Conservation (phyloP, 2,888 invertebrate genomes). For the Leucozona laternaria region DNA sequence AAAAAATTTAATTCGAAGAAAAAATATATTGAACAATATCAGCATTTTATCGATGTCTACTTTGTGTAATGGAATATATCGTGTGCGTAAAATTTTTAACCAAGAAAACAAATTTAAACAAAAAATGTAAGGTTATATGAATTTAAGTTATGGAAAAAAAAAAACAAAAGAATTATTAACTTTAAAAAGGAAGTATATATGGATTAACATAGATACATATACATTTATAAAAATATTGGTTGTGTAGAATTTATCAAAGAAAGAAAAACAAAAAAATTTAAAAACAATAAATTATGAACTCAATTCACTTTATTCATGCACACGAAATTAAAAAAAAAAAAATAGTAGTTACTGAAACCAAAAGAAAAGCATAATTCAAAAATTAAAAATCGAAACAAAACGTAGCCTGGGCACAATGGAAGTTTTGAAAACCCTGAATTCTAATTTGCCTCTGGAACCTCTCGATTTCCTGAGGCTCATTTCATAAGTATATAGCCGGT, state of each 20-base stretch:
- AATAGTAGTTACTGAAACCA: slow-evolving; percentile 36
- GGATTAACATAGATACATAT: slow-evolving; percentile 58
- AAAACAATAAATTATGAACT: slow-evolving; percentile 30
- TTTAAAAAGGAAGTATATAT: slow-evolving; percentile 73
- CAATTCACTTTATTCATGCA: slow-evolving; percentile 53
- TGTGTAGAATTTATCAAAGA: slow-evolving; percentile 67
- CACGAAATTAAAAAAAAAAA: slow-evolving; percentile 22
- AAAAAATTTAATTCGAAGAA: slow-evolving; percentile 36
- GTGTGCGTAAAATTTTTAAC: slow-evolving; percentile 62
- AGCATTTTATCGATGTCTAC: slow-evolving; percentile 71
- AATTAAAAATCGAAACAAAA: not conserved
- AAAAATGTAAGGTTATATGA: slow-evolving; percentile 29
- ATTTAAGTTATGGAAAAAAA: slow-evolving; percentile 16
- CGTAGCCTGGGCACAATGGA: not conserved
- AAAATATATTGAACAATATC: slow-evolving; percentile 65
- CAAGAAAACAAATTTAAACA: slow-evolving; percentile 10
- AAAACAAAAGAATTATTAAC: slow-evolving; percentile 36
- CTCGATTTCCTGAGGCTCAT: not conserved
- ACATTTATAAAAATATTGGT: slow-evolving; percentile 56
- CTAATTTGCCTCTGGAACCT: not conserved
- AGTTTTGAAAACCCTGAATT: not conserved
- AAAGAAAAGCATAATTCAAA: slow-evolving; percentile 4
- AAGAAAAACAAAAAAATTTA: slow-evolving; percentile 10
- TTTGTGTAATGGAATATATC: slow-evolving; percentile 69
- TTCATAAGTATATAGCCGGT: not conserved